Percentiles rank a stretch among this genome's conserved stretches.
Conservation (phyloP, 1,140 invertebrate species). For the Drosophila willistoni region DNA sequence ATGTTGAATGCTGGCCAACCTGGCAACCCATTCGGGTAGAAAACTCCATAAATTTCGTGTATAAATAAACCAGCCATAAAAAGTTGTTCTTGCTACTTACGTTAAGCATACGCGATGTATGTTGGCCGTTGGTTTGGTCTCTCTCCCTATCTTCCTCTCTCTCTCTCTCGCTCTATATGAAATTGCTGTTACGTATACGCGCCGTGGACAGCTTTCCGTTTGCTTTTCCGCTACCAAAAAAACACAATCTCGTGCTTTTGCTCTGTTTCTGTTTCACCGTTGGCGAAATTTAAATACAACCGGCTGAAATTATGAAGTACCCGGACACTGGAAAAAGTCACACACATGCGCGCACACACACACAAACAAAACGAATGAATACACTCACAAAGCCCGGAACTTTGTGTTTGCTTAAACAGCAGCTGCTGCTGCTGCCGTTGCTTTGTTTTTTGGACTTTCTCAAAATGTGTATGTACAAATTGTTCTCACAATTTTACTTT, state of each 20-base stretch:
- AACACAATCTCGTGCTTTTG: constrained; percentile 28
- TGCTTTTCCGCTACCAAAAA: constrained; percentile 29
- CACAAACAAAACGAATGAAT: constrained; percentile 14
- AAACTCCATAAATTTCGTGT: constrained; percentile 10
- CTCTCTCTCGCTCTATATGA: constrained; percentile 2
- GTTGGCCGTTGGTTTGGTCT: neutral
- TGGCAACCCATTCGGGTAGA: constrained; percentile 18
- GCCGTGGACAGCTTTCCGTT: constrained; percentile 20
- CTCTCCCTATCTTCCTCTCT: too few relatives aligned
- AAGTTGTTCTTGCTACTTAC: constrained; percentile 54
- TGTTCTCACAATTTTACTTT: constrained; percentile 57
- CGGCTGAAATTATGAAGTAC: constrained; percentile 70
- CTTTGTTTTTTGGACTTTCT: constrained; percentile 55
- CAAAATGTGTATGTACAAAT: constrained; percentile 39
- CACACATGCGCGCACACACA: constrained; percentile 31
- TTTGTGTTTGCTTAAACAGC: constrained; percentile 76
- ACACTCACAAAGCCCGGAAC: constrained; percentile 38
- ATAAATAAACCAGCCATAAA: constrained; percentile 33
- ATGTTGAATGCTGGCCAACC: constrained; percentile 16
- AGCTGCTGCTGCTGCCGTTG: constrained; percentile 54
- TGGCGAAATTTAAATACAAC: constrained; percentile 68
- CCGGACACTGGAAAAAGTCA: constrained; percentile 63
- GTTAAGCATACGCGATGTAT: constrained; percentile 57
- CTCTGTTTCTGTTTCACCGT: constrained; percentile 30
- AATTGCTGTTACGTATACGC: constrained; percentile 35